Base-by-base conservation (phyloP, 2,797 vertebrate species). In the Enteromius afrohamiltoni region DNA sequence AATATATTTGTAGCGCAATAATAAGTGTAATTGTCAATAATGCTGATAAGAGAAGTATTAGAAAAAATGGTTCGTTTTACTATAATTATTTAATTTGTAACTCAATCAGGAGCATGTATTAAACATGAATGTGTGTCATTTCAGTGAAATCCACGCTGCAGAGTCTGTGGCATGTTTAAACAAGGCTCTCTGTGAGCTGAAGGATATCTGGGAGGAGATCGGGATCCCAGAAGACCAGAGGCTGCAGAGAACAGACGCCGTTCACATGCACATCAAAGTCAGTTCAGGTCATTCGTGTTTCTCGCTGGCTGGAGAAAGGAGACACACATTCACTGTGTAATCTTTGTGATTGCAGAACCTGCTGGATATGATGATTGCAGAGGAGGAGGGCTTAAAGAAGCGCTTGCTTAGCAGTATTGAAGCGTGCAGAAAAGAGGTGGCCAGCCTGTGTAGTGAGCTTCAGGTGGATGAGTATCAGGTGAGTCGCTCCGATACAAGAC, bases 161-260 rank as follows among this genome's bases (percentile, higher is more conserved):
- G 96, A 99, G 90, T 96, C 96, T 1, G 94, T 97, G 74, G 89
- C 94, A 1, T 97, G 95, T 89, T 92, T 99, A 84, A 96, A 96
- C 88, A 93, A 92, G 76, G 96, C 97, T 3, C 91, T 98, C 76
- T 83, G 79, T 55, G 92, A 88, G 65, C 89, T 99, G 83, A 95
- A 95, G 85, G 95, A 95, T 55, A 98, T 99, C 53, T 99, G 98
- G 98, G 97, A 99, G 45, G 94, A 97, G 88, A 98, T 99, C 6
- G 97, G 98, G 0, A 97, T 99, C 85, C 95, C 96, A 0, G 98
- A 99, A 89, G 96, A 98, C 78, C 96, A 97, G 91, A 94, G 97
- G 0, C 67, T 98, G 14, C 94, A 97, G 87, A 96, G 98, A 80
- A 97, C 96, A 0, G 94, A 95, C 2, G 94, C 94, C 0, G 97